Base-by-base conservation (phyloP, 2,113 vertebrate genomes). In the Amblyornis subalaris region DNA sequence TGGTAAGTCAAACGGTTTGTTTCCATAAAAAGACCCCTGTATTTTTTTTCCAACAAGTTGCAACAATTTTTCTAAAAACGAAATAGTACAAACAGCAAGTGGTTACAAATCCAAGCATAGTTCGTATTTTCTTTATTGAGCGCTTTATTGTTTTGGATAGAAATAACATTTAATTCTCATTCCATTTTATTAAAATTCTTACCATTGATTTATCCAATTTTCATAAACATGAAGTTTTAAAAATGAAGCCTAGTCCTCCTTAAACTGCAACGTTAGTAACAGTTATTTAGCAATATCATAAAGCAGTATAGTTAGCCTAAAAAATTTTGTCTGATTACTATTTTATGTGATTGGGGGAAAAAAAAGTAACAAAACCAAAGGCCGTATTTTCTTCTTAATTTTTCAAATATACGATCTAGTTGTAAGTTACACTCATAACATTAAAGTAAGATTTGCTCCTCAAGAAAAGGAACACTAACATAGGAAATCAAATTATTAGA, bases 131-230 rank as follows among this genome's bases (percentile, higher is more conserved):
- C 71, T 95, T 95, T 95, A 96, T 94, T 92, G 47, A 96, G 53
- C 62, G 29, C 13, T 95, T 95, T 95, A 95, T 94, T 96, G 33
- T 89, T 95, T 90, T 86, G 35, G 67, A 92, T 90, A 94, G 62
- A 94, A 95, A 73, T 74, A 82, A 94, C 92, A 95, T 77, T 74
- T 82, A 45, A 73, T 88, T 82, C 31, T 79, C 74, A 88, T 81
- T 93, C 31, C 50, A 96, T 54, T 95, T 95, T 57, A 96, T 92
- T 92, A 73, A 82, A 91, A 87, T 74, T 90, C 77, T 94, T 88
- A 71, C 44, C 88, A 76, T 33, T 61, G 51, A 69, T 87, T 90
- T 82, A 60, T 66, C 62, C 76, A 28, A 64, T 83, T 85, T 79
- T 90, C 64, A 83, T 66, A 57, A 93, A 78, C 44, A 78, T 1